A percentile compares a stretch with the other conserved stretches of the same genome.
phyloP scores from a whole-genome alignment of 2,888 invertebrate genomes.

The Sesia bembeciformis region DNA sequence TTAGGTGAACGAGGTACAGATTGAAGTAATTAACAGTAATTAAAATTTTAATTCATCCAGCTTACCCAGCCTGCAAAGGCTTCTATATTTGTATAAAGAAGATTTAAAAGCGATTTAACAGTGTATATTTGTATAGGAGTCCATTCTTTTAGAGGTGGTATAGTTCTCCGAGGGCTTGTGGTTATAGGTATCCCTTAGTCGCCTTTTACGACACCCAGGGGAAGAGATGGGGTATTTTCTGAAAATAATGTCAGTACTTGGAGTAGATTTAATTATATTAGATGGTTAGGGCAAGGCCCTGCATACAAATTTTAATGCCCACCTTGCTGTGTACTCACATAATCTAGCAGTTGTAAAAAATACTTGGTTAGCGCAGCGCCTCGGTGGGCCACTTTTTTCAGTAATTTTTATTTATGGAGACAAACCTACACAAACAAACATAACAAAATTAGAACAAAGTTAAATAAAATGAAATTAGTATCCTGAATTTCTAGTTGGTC shows the following conservation, averaged over 20 bases:
- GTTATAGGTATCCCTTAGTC: too few species aligned
- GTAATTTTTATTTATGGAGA: constrained; percentile 91
- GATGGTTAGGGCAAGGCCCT: constrained; percentile 98
- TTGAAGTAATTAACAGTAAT: too few species aligned
- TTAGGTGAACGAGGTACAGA: too few species aligned
- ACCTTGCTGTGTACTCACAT: constrained; percentile 91
- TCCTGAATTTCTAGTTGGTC: not conserved
- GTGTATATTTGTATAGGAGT: too few species aligned
- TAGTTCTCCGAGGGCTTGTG: not conserved
- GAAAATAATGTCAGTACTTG: constrained; percentile 45
- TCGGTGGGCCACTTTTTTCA: constrained; percentile 93
- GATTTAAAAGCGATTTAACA: too few species aligned
- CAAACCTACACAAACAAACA: constrained; percentile 41
- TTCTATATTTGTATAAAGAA: too few species aligned
- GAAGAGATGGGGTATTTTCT: too few species aligned
- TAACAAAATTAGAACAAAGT: constrained; percentile 19
- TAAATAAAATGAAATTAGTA: not conserved
- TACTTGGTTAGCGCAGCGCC: constrained; percentile 91
- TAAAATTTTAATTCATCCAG: too few species aligned
- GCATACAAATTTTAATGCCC: constrained; percentile 94
- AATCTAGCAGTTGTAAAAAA: constrained; percentile 97
- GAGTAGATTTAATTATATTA: constrained; percentile 92
- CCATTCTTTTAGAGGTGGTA: not conserved
- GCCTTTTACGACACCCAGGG: too few species aligned
- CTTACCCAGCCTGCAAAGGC: too few species aligned